These are phyloP conservation scores for Todiramphus chloris DNA, from an alignment of 2,113 vertebrate genomes.

Conservation along the genomic window DNA sequence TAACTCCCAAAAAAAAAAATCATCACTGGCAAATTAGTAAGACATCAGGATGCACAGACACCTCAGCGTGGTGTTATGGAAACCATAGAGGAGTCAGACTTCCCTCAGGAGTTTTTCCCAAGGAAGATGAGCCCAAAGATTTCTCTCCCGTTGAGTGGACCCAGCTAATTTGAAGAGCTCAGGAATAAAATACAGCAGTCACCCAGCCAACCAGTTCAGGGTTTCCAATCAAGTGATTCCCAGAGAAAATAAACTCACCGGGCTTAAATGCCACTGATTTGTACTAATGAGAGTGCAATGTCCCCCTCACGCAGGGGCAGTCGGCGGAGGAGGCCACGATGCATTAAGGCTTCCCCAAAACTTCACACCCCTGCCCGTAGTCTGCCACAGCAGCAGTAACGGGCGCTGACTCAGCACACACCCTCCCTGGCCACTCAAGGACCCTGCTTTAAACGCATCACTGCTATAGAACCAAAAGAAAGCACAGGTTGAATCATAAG, in stretches of 20 bases:
- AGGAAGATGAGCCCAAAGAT: background rate
- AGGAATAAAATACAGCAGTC: background rate
- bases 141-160: background rate
- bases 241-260: background rate
- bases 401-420: background rate
- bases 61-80: constrained; percentile 36
- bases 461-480: background rate
- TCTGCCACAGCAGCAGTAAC: background rate
- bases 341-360: background rate
- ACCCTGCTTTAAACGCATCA: background rate
- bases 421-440: background rate
- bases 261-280: background rate
- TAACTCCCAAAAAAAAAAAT: constrained; percentile 40
- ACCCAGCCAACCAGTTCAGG: background rate
- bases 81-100: constrained; percentile 37
- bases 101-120: constrained; percentile 10
- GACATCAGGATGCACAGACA: constrained; percentile 3
- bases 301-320: background rate
- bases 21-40: constrained; percentile 56
- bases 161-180: background rate
- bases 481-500: background rate
- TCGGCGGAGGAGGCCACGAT: background rate
- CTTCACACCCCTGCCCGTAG: background rate
- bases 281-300: background rate
- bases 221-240: background rate